Evolutionary conservation across 2,888 invertebrate species (phyloP).

Genomic region (Diarsia brunnea): DNA sequence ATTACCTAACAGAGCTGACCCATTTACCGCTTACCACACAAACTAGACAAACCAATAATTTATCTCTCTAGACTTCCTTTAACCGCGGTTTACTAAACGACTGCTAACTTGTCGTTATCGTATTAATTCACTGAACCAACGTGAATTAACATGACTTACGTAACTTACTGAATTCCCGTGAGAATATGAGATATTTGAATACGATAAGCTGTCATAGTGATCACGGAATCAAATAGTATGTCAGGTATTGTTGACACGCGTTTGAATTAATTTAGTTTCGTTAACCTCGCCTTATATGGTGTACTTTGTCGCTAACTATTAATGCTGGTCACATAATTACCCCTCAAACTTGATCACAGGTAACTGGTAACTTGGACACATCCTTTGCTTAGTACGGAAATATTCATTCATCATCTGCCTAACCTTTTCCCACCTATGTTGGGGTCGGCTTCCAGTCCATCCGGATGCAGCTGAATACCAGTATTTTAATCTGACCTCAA

Average conservation of each 20-base stretch:
- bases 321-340: background rate
- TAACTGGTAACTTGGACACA: background rate
- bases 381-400: background rate
- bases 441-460: no score
- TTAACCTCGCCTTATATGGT: constrained; percentile 15
- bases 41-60: constrained; percentile 46
- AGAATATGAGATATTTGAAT: constrained; percentile 54
- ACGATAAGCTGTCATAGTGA: constrained; percentile 47
- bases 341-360: background rate
- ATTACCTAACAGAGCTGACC: constrained; percentile 36
- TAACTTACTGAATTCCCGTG: constrained; percentile 51
- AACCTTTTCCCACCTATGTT: no score
- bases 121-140: constrained; percentile 50
- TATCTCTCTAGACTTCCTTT: constrained; percentile 45
- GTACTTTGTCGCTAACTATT: background rate
- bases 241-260: constrained; percentile 28
- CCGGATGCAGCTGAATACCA: no score
- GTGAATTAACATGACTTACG: constrained; percentile 44
- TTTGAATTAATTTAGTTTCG: constrained; percentile 22
- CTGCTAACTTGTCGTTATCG: constrained; percentile 40
- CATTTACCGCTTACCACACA: constrained; percentile 40
- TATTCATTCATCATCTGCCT: no score
- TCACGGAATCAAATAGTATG: constrained; percentile 46
- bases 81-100: constrained; percentile 30
- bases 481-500: no score